Conservation (phyloP, 2,113 vertebrate species). For the Eidolon helvum region DNA sequence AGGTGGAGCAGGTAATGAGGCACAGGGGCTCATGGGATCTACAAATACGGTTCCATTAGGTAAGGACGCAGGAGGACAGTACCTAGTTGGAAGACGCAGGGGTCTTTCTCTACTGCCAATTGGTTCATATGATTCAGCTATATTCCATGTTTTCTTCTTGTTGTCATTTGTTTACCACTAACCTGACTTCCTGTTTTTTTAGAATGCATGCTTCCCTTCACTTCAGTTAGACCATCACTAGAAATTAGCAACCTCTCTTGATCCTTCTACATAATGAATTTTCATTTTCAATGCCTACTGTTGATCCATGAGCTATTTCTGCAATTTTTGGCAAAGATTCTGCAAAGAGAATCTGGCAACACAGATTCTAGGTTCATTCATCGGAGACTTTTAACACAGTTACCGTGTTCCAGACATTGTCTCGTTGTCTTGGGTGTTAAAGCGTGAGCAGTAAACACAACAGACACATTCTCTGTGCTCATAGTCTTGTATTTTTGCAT, state of each 20-base stretch:
- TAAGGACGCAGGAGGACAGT: fast-evolving
- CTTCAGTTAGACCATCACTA: not conserved
- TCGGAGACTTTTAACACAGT: not conserved
- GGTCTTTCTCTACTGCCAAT: not conserved
- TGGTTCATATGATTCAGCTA: not conserved
- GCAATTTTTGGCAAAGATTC: not conserved
- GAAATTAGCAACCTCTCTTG: not conserved
- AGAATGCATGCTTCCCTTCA: no score
- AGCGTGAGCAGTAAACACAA: not conserved
- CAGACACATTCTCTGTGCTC: not conserved
- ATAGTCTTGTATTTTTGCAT: not conserved
- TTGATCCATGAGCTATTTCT: not conserved
- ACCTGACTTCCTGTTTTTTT: not conserved
- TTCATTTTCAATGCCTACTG: not conserved
- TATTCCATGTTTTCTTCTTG: not conserved
- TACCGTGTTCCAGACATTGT: not conserved
- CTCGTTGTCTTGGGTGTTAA: not conserved
- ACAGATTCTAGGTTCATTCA: not conserved
- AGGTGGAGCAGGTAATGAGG: not conserved
- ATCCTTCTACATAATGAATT: not conserved
- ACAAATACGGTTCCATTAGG: not conserved
- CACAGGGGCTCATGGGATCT: fast-evolving
- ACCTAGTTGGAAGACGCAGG: fast-evolving
- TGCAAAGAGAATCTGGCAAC: not conserved
- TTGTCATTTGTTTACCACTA: not conserved